Conservation (phyloP, 2,888 invertebrate genomes). For the Drosophila rellima region DNA sequence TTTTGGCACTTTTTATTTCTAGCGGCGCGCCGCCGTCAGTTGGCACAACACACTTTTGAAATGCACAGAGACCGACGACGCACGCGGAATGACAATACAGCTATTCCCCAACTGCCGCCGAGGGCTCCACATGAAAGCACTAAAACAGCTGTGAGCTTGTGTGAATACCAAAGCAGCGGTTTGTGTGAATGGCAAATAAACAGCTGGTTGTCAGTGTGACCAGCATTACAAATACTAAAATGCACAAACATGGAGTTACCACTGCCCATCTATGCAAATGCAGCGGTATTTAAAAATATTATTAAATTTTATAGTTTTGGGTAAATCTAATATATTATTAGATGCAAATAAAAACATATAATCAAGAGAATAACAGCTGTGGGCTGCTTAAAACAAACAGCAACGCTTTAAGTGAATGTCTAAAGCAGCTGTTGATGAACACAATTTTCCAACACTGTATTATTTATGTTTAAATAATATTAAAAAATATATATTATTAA, state of each 20-base stretch:
- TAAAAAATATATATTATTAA: not conserved
- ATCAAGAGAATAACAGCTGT: not conserved
- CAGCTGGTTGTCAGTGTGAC: conserved; percentile 39
- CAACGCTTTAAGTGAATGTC: conserved; percentile 20
- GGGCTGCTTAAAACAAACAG: not conserved
- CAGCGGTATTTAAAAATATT: not conserved
- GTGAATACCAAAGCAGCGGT: conserved; percentile 32
- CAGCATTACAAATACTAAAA: conserved; percentile 1
- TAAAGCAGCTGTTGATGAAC: not conserved
- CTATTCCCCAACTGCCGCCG: conserved; percentile 28
- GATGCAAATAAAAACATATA: no score
- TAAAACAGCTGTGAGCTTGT: conserved; percentile 42
- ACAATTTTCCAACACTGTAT: conserved; percentile 13
- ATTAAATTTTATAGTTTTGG: no score
- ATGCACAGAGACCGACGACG: conserved; percentile 50
- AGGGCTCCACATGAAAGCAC: conserved; percentile 30
- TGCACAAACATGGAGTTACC: not conserved
- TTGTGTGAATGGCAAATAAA: conserved; percentile 37
- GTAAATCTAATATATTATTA: no score
- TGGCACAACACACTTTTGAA: conserved; percentile 52
- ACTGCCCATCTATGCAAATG: not conserved
- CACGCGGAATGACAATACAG: conserved; percentile 56
- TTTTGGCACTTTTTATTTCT: conserved; percentile 58
- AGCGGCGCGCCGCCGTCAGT: conserved; percentile 42
- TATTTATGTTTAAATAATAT: not conserved